Conservation (phyloP, 2,797 vertebrate species). For the Eupleurogrammus muticus region DNA sequence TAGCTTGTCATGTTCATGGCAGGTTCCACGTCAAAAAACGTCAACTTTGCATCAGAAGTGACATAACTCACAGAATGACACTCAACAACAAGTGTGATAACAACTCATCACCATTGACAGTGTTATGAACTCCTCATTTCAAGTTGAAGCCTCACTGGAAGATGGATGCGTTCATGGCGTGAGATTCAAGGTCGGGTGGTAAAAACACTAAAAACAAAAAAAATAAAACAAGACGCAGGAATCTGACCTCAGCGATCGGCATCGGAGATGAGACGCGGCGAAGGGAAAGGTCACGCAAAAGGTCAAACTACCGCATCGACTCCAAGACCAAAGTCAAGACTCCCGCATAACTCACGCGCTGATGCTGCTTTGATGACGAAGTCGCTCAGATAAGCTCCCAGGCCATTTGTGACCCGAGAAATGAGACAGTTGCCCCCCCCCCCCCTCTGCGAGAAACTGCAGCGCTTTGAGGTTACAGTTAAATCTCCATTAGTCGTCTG, state of each 20-base stretch:
- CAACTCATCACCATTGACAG: too few relatives aligned
- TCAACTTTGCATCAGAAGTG: too few relatives aligned
- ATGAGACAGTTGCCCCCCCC: not conserved
- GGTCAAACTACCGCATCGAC: slow-evolving; percentile 8
- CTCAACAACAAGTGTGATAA: too few relatives aligned
- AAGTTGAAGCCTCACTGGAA: not conserved
- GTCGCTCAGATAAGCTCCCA: slow-evolving; percentile 31
- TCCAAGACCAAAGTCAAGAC: not conserved
- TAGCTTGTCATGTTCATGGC: too few relatives aligned
- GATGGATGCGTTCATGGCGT: not conserved
- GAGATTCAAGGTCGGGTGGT: not conserved
- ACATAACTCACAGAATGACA: too few relatives aligned
- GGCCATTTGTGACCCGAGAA: slow-evolving; percentile 41
- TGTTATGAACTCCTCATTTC: too few relatives aligned
- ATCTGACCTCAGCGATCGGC: not conserved
- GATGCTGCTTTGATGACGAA: slow-evolving; percentile 22
- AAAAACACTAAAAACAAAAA: too few relatives aligned
- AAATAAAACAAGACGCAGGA: not conserved
- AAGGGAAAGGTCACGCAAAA: not conserved
- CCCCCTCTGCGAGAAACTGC: not conserved
- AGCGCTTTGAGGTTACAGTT: slow-evolving; percentile 16
- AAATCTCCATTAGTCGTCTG: not conserved
- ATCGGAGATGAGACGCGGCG: slow-evolving; percentile 1
- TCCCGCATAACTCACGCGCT: slow-evolving; percentile 21
- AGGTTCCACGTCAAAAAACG: too few relatives aligned